A percentile compares a stretch with the other conserved stretches of the same genome.
phyloP scores from a whole-genome alignment of 2,113 vertebrate species.

The Marcusenius ussheri region DNA sequence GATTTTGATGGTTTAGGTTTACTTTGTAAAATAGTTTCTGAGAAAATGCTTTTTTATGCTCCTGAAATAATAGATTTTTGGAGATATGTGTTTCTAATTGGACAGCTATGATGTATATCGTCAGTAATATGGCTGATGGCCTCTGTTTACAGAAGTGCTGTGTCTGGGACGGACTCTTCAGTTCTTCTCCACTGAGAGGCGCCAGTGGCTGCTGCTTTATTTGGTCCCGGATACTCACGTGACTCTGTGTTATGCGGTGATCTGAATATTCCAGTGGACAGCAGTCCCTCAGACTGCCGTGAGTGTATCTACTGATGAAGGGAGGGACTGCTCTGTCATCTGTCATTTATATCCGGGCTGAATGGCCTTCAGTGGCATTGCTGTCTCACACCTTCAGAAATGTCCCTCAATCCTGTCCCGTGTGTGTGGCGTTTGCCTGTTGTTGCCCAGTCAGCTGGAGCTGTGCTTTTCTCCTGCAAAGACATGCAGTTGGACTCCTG shows the following conservation, averaged over 20 bases:
- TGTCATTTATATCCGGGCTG: not conserved
- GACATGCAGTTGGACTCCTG: not conserved
- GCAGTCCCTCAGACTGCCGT: not conserved
- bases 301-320: not conserved
- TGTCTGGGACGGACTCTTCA: not conserved
- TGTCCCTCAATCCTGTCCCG: not conserved
- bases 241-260: not conserved
- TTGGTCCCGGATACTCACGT: not conserved
- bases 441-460: not conserved
- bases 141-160: not conserved
- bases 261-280: slow-evolving; percentile 5
- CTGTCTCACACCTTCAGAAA: not conserved
- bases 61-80: not conserved
- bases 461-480: not conserved
- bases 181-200: not conserved
- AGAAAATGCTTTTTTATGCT: not conserved
- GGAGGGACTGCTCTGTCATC: not conserved
- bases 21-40: not conserved
- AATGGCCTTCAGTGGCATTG: not conserved
- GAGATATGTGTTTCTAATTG: not conserved
- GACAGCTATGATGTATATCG: not conserved
- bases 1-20: not conserved
- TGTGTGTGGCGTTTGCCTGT: not conserved
- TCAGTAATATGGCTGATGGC: not conserved
- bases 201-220: not conserved